A percentile compares a stretch with the other conserved stretches of the same genome.
phyloP scores from a whole-genome alignment of 2,888 invertebrate genomes.

The Gymnocheta viridis region DNA sequence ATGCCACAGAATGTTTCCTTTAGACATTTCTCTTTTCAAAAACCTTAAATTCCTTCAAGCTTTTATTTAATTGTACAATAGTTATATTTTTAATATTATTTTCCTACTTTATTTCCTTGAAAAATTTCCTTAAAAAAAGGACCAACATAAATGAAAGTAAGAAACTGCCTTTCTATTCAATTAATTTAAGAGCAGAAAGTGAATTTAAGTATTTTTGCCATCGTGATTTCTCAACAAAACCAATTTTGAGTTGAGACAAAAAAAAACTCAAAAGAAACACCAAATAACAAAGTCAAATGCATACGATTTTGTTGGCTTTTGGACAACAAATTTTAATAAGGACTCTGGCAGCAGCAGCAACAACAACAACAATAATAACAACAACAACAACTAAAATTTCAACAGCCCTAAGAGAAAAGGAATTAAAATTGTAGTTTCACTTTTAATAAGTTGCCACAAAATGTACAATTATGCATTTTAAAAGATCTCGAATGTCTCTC shows the following conservation, averaged over 20 bases:
- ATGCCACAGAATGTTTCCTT: background rate
- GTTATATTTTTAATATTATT: background rate
- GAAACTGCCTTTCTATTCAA: slow-evolving; percentile 33
- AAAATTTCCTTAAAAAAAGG: slow-evolving; percentile 1
- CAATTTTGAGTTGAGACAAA: background rate
- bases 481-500: slow-evolving; percentile 35
- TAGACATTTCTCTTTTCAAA: background rate
- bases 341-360: background rate
- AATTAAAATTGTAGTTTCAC: slow-evolving; percentile 2
- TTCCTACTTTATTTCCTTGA: background rate
- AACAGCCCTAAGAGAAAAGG: background rate
- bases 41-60: background rate
- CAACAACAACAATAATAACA: background rate
- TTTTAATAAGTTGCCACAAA: slow-evolving; percentile 34
- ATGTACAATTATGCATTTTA: slow-evolving; percentile 37
- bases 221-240: slow-evolving; percentile 34
- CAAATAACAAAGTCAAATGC: slow-evolving; percentile 54
- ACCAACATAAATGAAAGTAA: slow-evolving; percentile 18
- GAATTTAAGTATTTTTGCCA: slow-evolving; percentile 41
- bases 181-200: slow-evolving; percentile 53
- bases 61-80: background rate
- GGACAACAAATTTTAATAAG: background rate
- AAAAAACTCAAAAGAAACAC: background rate
- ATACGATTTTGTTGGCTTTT: slow-evolving; percentile 7
- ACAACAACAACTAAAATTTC: background rate